Evolutionary conservation across 1,140 invertebrate species (phyloP), one percentile per base, ranked within the genome.

Genomic region (Parapsyche elsis): DNA sequence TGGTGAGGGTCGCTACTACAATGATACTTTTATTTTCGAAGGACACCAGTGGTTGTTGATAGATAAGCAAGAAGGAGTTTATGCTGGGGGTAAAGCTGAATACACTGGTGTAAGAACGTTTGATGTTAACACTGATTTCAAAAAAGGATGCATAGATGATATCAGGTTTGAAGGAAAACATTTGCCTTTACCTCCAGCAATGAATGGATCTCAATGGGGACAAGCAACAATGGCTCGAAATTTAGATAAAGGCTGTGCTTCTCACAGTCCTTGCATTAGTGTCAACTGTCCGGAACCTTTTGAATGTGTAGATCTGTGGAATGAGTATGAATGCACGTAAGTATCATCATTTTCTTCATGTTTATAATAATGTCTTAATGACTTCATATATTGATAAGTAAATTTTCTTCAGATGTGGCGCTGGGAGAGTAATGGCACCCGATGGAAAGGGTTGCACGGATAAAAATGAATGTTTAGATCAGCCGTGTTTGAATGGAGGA

Each of bases 1-100:
- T 10, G 94, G 93, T n/a, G 93, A 94, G 86, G 93, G 92, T 5
- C 84, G 91, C 57, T 90, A 92, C 49, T 93, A 91, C 86, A 94
- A 93, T 84, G 92, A 93, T 85, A 91, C 92, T 9, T 91, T 91
- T 82, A 87, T 87, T 76, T 92, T 92, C 81, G 86, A 88, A 73
- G 90, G 92, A 10, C 92, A 92, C 85, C 92, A 93, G 84, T 89
- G 90, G 86, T 88, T 92, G 84, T 85, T 87, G 70, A 91, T 92
- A 46, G 92, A 92, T 84, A 92, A 92, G 81, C 91, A 92, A 84
- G 91, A 91, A 84, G 92, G 91, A 38, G 91, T 93, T 14, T 92
- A 92, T 85, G 92, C 91, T 53, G 92, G 92, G 53, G 92, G 92
- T 71, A 92, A 92, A 85, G 92, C 92, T 9, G 91, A 92, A 81